Base-by-base conservation (phyloP, 2,888 invertebrate genomes). In the Lepidocyrtinus sp. region DNA sequence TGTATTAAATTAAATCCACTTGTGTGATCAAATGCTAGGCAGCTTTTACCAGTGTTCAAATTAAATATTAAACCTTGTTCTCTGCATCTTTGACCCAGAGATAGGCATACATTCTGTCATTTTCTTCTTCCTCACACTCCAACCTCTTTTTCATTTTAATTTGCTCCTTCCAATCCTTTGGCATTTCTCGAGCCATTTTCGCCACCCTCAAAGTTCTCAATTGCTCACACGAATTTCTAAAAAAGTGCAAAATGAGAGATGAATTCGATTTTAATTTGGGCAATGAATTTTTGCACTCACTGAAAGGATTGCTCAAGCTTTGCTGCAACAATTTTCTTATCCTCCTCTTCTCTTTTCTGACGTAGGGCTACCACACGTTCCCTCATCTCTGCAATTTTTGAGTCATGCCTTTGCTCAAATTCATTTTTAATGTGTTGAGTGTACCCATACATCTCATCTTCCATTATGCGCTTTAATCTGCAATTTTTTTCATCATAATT, bases 41-140 rank as follows among this genome's bases (percentile, higher is more conserved):
- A n/a, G n/a, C n/a, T n/a, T n/a, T n/a, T n/a, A n/a, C n/a, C n/a
- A n/a, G n/a, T n/a, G n/a, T n/a, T n/a, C n/a, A n/a, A n/a, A n/a
- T n/a, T n/a, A n/a, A n/a, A n/a, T n/a, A n/a, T n/a, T n/a, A n/a
- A 55, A 84, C 86, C 83, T 86, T 86, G 65, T 84, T 83, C 50
- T 83, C 81, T 2, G 72, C 77, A 73, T 86, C 85, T 22, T 78
- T 65, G n/a, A 36, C 3, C 70, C 59, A 71, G 7, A 86, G 73
- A 62, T 79, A 80, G 36, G 74, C 84, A 78, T 85, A 86, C 77
- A 85, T 74, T 25, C 81, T 63, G 15, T 86, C 84, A 72, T 84
- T 83, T 70, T 83, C 83, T 25, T 83, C 77, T 24, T 79, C 22
- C 24, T 86, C 85, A 50, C 83, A 82, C 45, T 84, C 84, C 15